Evolutionary conservation across 1,140 invertebrate species (phyloP).

Genomic region (Latrodectus geometricus): DNA sequence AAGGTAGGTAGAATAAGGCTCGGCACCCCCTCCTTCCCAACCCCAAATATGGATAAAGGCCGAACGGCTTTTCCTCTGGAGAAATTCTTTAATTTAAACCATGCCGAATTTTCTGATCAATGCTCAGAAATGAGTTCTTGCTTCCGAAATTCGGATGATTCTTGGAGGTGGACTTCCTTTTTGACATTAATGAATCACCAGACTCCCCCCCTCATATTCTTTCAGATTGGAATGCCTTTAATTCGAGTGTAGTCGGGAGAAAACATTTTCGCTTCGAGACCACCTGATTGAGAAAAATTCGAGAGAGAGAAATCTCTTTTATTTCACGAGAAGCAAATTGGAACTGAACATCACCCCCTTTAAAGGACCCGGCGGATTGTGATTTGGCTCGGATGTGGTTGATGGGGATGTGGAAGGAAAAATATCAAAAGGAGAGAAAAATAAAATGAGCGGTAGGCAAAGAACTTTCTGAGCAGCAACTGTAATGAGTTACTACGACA

Average conservation of each 20-base stretch:
- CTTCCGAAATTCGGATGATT: conserved; percentile 24
- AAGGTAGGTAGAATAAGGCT: background rate
- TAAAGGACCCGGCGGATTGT: conserved; percentile 31
- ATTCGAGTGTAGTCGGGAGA: conserved; percentile 25
- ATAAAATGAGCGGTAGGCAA: too few species aligned
- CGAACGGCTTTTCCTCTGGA: conserved; percentile 12
- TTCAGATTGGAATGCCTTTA: conserved; percentile 53
- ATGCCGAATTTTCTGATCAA: conserved; percentile 46
- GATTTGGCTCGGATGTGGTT: conserved; percentile 11
- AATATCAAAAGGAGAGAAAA: too few species aligned
- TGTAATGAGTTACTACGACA: too few species aligned
- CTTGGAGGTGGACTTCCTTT: conserved; percentile 45
- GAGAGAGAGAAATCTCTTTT: background rate
- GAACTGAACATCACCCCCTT: conserved; percentile 20
- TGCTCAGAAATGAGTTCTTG: conserved; percentile 32
- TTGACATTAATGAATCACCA: conserved; percentile 60
- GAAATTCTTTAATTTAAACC: conserved; percentile 62
- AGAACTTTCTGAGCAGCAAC: too few species aligned
- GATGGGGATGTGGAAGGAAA: background rate
- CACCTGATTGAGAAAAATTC: conserved; percentile 50
- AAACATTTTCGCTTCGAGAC: background rate
- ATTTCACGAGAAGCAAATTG: conserved; percentile 43
- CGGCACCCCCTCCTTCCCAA: background rate
- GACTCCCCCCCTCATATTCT: conserved; percentile 3
- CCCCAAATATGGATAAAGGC: conserved; percentile 14